Evolutionary conservation across 2,113 vertebrate species (phyloP), one percentile per base, ranked within the genome.

Genomic region (Morone chrysops): DNA sequence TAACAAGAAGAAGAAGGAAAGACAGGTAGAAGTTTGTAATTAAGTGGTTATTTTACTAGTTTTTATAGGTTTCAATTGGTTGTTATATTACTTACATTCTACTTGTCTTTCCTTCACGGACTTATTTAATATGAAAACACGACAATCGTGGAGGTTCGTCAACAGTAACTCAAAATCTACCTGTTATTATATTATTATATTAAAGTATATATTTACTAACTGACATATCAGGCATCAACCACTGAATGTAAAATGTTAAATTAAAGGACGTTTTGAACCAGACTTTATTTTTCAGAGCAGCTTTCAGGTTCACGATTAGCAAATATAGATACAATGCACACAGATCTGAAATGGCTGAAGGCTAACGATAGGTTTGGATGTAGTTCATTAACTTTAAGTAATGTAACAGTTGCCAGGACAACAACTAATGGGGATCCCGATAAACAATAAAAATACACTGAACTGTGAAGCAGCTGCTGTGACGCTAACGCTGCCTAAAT

Each of bases 401-500:
- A 50, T 11, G 13, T 4, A 47, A 3, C 14, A 16, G 48, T 50
- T 50, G 11, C n/a, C 62, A 65, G 13, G 62, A 41, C 41, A 66
- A 66, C 62, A 41, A 20, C 20, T 11, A 50, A 3, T 18, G 16
- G 16, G 4, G 31, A 38, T 61, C 6, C 48, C 17, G 38, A 20
- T 31, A 61, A 60, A 59, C 41, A 50, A 12, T 12, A 6, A 20
- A 18, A 25, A 51, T 13, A 40, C 50, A n/a, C 57, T 54, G 20
- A 62, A 59, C 43, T n/a, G 5, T 57, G 53, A 75, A 36, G 40
- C 66, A 8, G 14, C 9, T 22, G 56, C 63, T 12, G 14, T 36
- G 62, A 71, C 4, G 48, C 66, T 51, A 36, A 69, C 36, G 47
- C 63, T 17, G 59, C 22, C 82, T 82, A 61, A 77, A 74, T 57